Evolutionary conservation across 2,113 vertebrate genomes (phyloP).

Genomic region (Shinisaurus crocodilurus): DNA sequence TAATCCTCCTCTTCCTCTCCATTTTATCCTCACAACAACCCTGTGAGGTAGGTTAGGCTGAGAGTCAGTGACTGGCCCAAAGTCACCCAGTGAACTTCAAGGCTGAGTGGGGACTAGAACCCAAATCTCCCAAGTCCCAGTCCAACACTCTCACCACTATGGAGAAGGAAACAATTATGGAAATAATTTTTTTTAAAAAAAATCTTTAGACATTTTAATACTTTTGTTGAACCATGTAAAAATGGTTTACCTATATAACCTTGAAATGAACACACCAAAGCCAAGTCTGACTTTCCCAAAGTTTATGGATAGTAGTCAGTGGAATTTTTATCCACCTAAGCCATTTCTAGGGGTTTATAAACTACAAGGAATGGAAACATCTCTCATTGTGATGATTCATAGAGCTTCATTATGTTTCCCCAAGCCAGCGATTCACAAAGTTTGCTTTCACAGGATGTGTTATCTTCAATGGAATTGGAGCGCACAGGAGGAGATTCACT

Average conservation of each 20-base stretch:
- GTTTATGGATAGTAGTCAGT: not conserved
- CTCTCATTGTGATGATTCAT: conserved; percentile 40
- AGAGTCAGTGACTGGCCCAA: no score
- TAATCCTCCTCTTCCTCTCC: no score
- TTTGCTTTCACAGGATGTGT: conserved; percentile 54
- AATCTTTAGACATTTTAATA: not conserved
- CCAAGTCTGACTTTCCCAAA: not conserved
- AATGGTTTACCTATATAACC: not conserved
- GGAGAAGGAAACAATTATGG: not conserved
- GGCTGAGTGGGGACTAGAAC: no score
- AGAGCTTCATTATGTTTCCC: conserved; percentile 28
- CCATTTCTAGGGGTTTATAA: not conserved
- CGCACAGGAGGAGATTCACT: conserved; percentile 19
- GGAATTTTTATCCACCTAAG: not conserved
- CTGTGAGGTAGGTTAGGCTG: no score
- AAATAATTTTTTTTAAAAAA: not conserved
- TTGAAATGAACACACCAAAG: not conserved
- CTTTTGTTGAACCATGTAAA: not conserved
- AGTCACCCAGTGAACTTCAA: no score
- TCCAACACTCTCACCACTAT: no score
- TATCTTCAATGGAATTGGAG: conserved; percentile 44
- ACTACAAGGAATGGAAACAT: conserved; percentile 5
- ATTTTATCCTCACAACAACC: no score
- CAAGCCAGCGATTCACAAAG: conserved; percentile 35
- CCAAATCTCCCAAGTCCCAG: no score